Base-by-base conservation (phyloP, 2,888 invertebrate species). In the Gasteruption jaculator region DNA sequence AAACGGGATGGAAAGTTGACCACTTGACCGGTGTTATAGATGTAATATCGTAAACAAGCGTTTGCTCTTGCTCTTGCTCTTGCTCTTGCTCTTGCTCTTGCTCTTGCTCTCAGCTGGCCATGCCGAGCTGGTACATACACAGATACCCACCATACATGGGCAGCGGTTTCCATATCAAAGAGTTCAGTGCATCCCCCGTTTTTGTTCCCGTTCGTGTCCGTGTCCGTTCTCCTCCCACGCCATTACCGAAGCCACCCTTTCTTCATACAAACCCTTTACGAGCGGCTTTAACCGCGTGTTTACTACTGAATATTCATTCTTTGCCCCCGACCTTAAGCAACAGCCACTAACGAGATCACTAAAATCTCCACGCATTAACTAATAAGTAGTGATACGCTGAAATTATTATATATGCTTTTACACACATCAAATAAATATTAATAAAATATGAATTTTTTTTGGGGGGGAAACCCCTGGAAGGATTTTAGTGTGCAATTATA, bases 251-350 rank as follows among this genome's bases (percentile, higher is more conserved):
- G 45, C 27, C 35, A 33, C 16, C 24, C 24, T 50, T 43, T 48
- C 45, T 49, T 45, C 43, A 36, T 40, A 34, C 47, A 44, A 45
- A 52, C 57, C 60, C 62, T 59, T 58, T 53, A 49, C 48, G 43
- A 49, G 42, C 46, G 48, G 6, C 21, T 21, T 5, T 41, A 34
- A 43, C 46, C 46, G 36, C 21, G 45, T 64, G 63, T 63, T 64
- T 64, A 58, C 61, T 46, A 51, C 58, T 64, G 64, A 64, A 64
- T 64, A 64, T 64, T 64, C 64, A 64, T 64, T 63, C 62, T 63
- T 62, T 46, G 45, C 47, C 40, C 38, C 43, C 45, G 46, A 30
- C 38, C n/a, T n/a, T n/a, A 11, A 35, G 12, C 11, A 19, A 43
- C 31, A 41, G 43, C 43, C 46, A 40, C 42, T 10, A 11, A 24